Conservation (phyloP, 2,888 invertebrate genomes). For the Melanotus villosus region DNA sequence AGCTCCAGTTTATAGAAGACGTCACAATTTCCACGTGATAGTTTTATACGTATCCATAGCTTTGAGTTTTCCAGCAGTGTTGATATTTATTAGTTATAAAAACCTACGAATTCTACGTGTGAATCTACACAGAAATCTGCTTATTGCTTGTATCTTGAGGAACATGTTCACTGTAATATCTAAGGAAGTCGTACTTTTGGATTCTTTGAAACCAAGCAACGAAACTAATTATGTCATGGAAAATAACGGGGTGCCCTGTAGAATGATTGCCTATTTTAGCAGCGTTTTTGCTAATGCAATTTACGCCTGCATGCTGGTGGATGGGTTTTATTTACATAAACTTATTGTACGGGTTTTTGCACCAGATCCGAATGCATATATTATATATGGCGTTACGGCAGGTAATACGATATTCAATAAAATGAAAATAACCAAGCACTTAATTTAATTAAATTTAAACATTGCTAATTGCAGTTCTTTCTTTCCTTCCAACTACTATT, state of each 20-base stretch:
- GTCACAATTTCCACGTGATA: conserved; percentile 72
- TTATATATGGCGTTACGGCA: conserved; percentile 68
- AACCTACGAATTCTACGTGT: conserved; percentile 69
- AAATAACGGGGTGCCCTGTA: conserved; percentile 70
- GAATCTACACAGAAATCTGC: conserved; percentile 74
- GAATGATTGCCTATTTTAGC: conserved; percentile 72
- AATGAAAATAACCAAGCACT: neutral
- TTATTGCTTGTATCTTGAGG: conserved; percentile 73
- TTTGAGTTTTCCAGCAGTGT: conserved; percentile 72
- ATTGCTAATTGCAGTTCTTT: conserved; percentile 62
- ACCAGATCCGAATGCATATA: conserved; percentile 70
- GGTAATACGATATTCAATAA: conserved; percentile 63
- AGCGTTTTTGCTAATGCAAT: conserved; percentile 73
- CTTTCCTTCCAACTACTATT: conserved; percentile 70
- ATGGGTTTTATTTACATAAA: conserved; percentile 77
- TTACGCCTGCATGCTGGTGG: conserved; percentile 79
- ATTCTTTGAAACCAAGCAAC: conserved; percentile 69
- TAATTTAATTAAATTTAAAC: neutral
- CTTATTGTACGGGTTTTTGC: conserved; percentile 77
- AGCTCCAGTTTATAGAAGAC: conserved; percentile 69
- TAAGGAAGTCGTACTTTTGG: conserved; percentile 73
- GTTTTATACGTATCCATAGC: conserved; percentile 71
- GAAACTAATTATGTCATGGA: conserved; percentile 69
- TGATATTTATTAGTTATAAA: conserved; percentile 72
- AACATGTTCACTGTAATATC: conserved; percentile 73